Evolutionary conservation across 2,113 vertebrate species (phyloP).

Genomic region (Macroglossus sobrinus): DNA sequence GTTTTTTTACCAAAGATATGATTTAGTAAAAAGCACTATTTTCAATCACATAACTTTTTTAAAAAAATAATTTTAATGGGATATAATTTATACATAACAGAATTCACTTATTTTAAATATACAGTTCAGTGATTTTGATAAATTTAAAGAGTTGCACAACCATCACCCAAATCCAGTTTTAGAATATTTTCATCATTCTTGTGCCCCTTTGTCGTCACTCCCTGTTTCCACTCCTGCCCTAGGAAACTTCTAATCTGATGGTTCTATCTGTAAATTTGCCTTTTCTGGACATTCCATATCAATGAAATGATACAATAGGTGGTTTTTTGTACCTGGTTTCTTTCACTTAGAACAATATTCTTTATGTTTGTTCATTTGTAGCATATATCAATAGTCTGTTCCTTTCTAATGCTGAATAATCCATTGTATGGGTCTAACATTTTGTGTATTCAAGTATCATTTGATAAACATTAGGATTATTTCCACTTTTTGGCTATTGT

Average conservation of each 20-base stretch:
- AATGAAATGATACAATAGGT: not conserved
- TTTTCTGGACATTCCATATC: not conserved
- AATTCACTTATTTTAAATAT: not conserved
- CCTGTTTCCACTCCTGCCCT: not conserved
- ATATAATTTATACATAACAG: not conserved
- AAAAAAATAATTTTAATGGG: not conserved
- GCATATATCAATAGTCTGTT: not conserved
- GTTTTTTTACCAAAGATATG: not conserved
- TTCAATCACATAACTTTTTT: not conserved
- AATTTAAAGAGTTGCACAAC: not conserved
- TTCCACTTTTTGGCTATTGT: not conserved
- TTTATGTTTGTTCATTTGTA: not conserved
- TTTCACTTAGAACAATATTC: not conserved
- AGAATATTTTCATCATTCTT: not conserved
- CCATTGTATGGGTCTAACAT: not conserved
- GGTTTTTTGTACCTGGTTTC: not conserved
- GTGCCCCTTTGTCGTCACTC: not conserved
- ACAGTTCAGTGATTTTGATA: not conserved
- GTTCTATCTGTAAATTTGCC: not conserved
- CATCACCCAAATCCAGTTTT: not conserved
- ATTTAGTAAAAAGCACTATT: not conserved
- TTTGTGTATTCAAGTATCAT: not conserved
- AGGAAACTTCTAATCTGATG: not conserved
- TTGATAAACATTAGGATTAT: not conserved
- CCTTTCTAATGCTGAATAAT: not conserved